A percentile compares a stretch with the other conserved stretches of the same genome.
Conservation (phyloP, 2,113 vertebrate species). For the Notothenia rossii region DNA sequence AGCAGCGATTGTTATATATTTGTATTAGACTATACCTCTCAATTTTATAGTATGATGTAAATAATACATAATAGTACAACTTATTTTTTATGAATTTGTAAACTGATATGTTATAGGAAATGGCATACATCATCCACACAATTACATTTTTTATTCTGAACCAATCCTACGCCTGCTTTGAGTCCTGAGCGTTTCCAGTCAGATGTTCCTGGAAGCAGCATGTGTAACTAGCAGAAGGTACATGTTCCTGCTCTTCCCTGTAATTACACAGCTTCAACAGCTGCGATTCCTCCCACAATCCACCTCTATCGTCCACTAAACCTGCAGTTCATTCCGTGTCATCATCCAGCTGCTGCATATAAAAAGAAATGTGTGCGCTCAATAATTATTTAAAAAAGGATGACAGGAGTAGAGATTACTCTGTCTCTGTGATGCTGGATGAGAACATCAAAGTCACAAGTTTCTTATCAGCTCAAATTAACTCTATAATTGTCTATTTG, state of each 20-base stretch:
- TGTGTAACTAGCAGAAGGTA: too few species aligned
- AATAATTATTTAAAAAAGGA: not conserved
- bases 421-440: not conserved
- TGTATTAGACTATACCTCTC: too few species aligned
- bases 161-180: too few species aligned
- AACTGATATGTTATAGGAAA: too few species aligned
- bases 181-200: too few species aligned
- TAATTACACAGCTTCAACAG: constrained; percentile 27
- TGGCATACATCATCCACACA: too few species aligned
- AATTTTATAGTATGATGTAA: too few species aligned
- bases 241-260: constrained; percentile 1
- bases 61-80: too few species aligned
- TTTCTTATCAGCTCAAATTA: not conserved
- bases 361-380: not conserved
- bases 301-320: not conserved
- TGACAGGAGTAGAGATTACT: not conserved
- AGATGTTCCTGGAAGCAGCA: too few species aligned
- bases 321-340: not conserved
- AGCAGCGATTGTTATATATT: too few species aligned
- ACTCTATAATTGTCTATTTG: not conserved
- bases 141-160: too few species aligned
- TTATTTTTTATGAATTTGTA: too few species aligned
- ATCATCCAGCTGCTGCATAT: constrained; percentile 35
- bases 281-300: constrained; percentile 7
- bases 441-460: not conserved